These are phyloP conservation scores for Heliothis peltigera DNA, from an alignment of 2,888 invertebrate species.

Conservation along the genomic window DNA sequence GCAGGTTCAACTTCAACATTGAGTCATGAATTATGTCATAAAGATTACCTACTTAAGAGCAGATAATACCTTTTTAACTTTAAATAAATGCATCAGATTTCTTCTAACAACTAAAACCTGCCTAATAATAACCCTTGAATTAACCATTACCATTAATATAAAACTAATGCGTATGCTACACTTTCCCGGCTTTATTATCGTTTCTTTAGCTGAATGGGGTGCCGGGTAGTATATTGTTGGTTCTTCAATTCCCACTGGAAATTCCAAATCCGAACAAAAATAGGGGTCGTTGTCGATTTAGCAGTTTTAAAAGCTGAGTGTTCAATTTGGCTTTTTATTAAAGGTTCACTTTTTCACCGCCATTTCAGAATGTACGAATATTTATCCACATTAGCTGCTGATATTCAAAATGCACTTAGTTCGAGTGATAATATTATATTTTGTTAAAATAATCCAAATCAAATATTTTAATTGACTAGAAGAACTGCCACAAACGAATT, in stretches of 20 bases:
- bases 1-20: no score
- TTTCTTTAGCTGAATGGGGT: slow-evolving; percentile 50
- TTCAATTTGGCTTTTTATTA: slow-evolving; percentile 23
- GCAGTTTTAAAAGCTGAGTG: slow-evolving; percentile 51
- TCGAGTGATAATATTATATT: no score
- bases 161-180: slow-evolving; percentile 54
- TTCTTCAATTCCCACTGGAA: slow-evolving; percentile 56
- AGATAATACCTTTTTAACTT: not conserved
- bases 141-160: slow-evolving; percentile 44
- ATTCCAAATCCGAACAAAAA: slow-evolving; percentile 49
- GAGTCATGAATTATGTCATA: not conserved
- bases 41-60: not conserved
- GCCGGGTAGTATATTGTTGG: slow-evolving; percentile 54
- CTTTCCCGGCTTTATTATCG: slow-evolving; percentile 48
- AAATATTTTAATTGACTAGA: no score
- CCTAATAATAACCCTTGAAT: slow-evolving; percentile 41
- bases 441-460: no score
- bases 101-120: slow-evolving; percentile 27
- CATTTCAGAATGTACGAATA: not conserved
- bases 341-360: not conserved
- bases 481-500: slow-evolving; percentile 32
- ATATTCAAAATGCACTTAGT: not conserved
- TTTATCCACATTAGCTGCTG: not conserved
- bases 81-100: slow-evolving; percentile 16
- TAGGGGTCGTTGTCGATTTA: slow-evolving; percentile 51